These are phyloP conservation scores for Thereva unica DNA, from an alignment of 2,888 invertebrate species.

Conservation along the genomic window DNA sequence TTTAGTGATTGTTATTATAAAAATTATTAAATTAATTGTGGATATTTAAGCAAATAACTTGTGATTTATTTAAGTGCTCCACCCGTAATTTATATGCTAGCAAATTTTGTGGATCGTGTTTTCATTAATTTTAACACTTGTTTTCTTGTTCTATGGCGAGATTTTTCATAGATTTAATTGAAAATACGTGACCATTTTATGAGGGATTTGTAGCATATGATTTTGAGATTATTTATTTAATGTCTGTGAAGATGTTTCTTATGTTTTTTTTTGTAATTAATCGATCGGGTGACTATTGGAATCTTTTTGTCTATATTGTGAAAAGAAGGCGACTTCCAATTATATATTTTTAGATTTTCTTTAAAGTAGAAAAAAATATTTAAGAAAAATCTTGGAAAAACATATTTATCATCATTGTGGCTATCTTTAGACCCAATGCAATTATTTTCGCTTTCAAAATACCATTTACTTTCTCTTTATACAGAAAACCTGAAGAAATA, in stretches of 20 bases:
- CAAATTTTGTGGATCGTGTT: neutral
- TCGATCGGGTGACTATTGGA: conserved; percentile 16
- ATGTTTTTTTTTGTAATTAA: conserved; percentile 32
- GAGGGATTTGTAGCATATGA: neutral
- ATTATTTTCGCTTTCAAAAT: too few species aligned
- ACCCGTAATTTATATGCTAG: conserved; percentile 7
- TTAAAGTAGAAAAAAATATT: neutral
- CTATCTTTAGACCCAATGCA: too few species aligned
- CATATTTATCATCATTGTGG: too few species aligned
- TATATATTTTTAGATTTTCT: conserved; percentile 1
- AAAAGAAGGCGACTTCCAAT: neutral
- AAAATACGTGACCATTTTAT: neutral
- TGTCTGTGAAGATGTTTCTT: neutral
- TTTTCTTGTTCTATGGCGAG: conserved; percentile 6
- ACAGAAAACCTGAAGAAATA: too few species aligned
- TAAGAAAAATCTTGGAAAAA: too few species aligned
- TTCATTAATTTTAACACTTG: conserved; percentile 10
- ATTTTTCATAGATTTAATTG: conserved; percentile 2
- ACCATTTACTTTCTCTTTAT: too few species aligned
- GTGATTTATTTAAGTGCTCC: conserved; percentile 2
- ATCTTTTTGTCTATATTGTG: conserved; percentile 11
- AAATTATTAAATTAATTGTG: neutral
- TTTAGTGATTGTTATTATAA: conserved; percentile 1
- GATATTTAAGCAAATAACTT: neutral
- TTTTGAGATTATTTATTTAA: neutral